Conservation (phyloP, 2,888 invertebrate species). For the Oscheius sp. region DNA sequence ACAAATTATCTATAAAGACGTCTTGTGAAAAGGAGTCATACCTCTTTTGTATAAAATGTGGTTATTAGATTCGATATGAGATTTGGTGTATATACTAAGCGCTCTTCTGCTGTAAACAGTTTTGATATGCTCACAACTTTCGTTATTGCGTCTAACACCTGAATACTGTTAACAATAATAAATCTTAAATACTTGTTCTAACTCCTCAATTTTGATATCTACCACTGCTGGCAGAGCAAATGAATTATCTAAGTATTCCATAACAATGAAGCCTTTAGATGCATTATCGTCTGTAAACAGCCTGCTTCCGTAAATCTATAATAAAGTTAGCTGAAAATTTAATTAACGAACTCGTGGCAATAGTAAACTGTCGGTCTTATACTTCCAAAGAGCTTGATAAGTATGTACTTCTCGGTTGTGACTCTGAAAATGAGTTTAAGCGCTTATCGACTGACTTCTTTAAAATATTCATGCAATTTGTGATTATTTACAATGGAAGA, state of each 20-base stretch:
- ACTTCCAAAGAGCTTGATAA: conserved; percentile 7
- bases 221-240: neutral
- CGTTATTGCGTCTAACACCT: conserved; percentile 1
- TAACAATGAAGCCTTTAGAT: conserved; percentile 10
- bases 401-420: conserved; percentile 12
- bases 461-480: neutral
- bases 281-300: conserved; percentile 2
- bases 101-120: neutral
- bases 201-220: neutral
- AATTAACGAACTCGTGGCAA: neutral
- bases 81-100: neutral
- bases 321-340: neutral
- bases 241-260: conserved; percentile 20
- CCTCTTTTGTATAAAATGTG: neutral
- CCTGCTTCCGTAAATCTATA: conserved; percentile 9
- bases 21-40: neutral
- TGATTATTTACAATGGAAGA: neutral
- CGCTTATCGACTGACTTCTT: neutral
- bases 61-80: neutral
- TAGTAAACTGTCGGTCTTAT: neutral
- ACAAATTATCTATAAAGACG: neutral
- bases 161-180: neutral
- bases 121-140: neutral
- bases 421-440: neutral
- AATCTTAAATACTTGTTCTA: neutral